These are phyloP conservation scores for Eupithecia dodoneata DNA, from an alignment of 2,888 invertebrate genomes.

Conservation along the genomic window DNA sequence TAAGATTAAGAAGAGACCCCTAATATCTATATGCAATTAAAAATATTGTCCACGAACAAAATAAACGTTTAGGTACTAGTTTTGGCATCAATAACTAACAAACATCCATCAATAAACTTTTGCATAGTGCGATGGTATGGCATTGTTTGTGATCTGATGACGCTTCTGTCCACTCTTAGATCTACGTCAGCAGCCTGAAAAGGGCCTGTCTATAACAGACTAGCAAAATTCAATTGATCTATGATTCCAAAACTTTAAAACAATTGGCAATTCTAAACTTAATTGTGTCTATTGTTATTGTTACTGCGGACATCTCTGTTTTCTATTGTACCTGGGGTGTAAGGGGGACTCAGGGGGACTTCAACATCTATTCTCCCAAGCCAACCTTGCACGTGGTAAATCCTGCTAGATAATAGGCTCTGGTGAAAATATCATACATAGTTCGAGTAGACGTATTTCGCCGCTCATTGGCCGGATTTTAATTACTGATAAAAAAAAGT, in stretches of 20 bases:
- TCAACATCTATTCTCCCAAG: too few species aligned
- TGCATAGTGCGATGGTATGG: not conserved
- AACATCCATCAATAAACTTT: not conserved
- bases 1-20: too few species aligned
- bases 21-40: too few species aligned
- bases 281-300: not conserved
- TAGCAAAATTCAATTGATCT: not conserved
- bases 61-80: not conserved
- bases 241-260: slow-evolving; percentile 9
- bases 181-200: not conserved
- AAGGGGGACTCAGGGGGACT: too few species aligned
- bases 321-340: not conserved
- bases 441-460: too few species aligned
- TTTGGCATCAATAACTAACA: too few species aligned
- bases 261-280: slow-evolving; percentile 8
- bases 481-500: too few species aligned
- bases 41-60: too few species aligned
- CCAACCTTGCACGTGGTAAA: too few species aligned
- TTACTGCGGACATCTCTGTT: not conserved
- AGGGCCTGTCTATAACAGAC: not conserved
- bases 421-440: too few species aligned
- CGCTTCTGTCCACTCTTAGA: not conserved
- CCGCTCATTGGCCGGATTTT: too few species aligned
- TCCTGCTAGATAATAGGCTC: too few species aligned
- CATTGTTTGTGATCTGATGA: slow-evolving; percentile 3